A percentile compares a stretch with the other conserved stretches of the same genome.
Conservation (phyloP, 2,888 invertebrate genomes). For the Dione vanillae region DNA sequence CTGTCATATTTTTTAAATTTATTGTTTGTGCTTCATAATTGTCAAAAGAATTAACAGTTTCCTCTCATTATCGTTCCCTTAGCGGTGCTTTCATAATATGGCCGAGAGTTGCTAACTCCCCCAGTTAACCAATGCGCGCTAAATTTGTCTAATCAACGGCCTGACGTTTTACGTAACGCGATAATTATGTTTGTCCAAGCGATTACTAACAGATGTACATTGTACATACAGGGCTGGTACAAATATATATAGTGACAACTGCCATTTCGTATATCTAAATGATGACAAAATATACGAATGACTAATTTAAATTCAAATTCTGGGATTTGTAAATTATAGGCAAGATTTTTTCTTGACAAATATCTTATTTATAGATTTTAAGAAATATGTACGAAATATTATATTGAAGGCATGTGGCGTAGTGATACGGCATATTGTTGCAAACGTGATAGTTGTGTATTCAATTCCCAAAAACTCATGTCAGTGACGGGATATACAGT, state of each 20-base stretch:
- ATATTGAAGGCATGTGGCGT: not conserved
- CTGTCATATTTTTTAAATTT: conserved; percentile 25
- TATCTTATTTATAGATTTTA: too few species aligned
- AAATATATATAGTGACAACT: conserved; percentile 39
- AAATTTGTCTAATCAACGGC: conserved; percentile 64
- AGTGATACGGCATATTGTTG: too few species aligned
- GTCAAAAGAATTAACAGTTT: conserved; percentile 31
- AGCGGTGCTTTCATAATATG: conserved; percentile 46
- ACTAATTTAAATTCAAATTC: conserved; percentile 21
- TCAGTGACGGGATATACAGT: too few species aligned
- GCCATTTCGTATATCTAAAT: conserved; percentile 26
- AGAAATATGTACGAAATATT: not conserved
- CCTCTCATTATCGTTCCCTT: conserved; percentile 44
- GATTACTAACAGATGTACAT: conserved; percentile 43
- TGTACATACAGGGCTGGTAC: conserved; percentile 19
- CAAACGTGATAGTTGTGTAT: too few species aligned
- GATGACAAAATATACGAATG: conserved; percentile 22
- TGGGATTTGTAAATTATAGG: not conserved
- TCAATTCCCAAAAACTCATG: too few species aligned
- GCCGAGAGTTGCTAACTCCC: conserved; percentile 60
- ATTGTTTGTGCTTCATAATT: conserved; percentile 18
- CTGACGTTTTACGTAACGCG: conserved; percentile 53
- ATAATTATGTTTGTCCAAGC: conserved; percentile 52
- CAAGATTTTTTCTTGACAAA: not conserved
- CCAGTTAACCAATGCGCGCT: conserved; percentile 53